Conservation (phyloP, 2,113 vertebrate species). For the Mesembrinibis cayennensis region DNA sequence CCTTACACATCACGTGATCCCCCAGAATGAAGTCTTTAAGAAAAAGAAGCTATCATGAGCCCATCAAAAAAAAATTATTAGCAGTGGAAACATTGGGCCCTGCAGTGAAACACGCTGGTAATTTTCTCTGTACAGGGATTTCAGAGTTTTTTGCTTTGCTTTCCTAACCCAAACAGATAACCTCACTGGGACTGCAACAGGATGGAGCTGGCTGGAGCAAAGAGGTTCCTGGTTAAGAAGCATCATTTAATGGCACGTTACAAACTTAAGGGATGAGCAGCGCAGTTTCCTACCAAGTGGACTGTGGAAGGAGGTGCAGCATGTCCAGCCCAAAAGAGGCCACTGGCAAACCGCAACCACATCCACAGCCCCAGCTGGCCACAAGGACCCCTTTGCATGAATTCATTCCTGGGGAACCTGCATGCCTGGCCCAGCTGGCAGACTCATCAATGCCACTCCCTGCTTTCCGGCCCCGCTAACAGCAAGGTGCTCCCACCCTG, state of each 20-base stretch:
- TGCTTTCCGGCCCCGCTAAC: not conserved
- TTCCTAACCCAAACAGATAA: not conserved
- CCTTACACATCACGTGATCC: accelerated
- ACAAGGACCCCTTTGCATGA: not conserved
- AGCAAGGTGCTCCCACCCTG: not conserved
- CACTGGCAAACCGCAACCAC: not conserved
- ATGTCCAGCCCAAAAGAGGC: not conserved
- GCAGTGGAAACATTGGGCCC: not conserved
- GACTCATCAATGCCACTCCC: not conserved
- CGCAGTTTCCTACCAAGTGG: not conserved
- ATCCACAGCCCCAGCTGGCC: not conserved
- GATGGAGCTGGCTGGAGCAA: not conserved
- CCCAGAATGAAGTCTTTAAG: not conserved
- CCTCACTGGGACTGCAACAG: not conserved
- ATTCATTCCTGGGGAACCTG: not conserved
- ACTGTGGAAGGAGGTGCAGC: not conserved
- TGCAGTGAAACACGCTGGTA: not conserved
- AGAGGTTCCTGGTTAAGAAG: not conserved
- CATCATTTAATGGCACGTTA: not conserved
- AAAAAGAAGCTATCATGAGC: not conserved
- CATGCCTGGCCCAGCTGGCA: not conserved
- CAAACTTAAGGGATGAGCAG: not conserved
- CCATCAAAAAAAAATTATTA: not conserved
- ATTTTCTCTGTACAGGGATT: not conserved
- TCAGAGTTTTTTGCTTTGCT: not conserved